Evolutionary conservation across 2,888 invertebrate species (phyloP), one percentile per base, ranked within the genome.

Genomic region (Frankliniella intonsa): DNA sequence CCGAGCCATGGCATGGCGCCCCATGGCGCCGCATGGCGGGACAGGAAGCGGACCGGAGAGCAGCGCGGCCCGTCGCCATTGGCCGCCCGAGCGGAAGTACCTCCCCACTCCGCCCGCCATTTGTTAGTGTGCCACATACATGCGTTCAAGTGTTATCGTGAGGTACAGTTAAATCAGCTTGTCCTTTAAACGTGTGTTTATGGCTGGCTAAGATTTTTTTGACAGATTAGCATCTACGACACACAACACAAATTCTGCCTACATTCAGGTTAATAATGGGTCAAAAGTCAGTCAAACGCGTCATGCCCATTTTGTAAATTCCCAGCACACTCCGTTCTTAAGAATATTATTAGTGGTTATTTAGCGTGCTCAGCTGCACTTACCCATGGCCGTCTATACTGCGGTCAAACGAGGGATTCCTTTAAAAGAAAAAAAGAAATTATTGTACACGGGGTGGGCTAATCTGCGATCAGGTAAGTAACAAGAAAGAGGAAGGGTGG

Each of bases 321-420:
- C 38, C 38, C 38, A 38, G 38, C 38, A 38, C 38, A 38, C 38
- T 38, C 38, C 38, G 38, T 38, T 38, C 38, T 38, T 38, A 38
- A 38, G 38, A 38, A 38, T 38, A 38, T 38, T 38, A 38, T 38
- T 38, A 38, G 38, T 38, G 38, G 38, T 38, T 38, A 38, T 38
- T 38, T 38, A 38, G 38, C 38, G 38, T 38, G 38, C 38, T 38
- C 38, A 38, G 62, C 25, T 76, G 22, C 69, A 76, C 69, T 76
- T 76, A 76, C 69, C 69, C 69, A 25, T 76, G 22, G 69, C 69
- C 69, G 69, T 76, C 69, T 76, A 76, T 76, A 76, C 69, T 76
- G 69, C 69, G 69, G 25, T 76, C 69, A 76, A 76, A 76, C 69
- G 69, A 76, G 69, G 69, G 69, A 25, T 76, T 76, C 69, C 69